phyloP scores from a whole-genome alignment of 2,888 invertebrate species.

The Heliconius hortense region DNA sequence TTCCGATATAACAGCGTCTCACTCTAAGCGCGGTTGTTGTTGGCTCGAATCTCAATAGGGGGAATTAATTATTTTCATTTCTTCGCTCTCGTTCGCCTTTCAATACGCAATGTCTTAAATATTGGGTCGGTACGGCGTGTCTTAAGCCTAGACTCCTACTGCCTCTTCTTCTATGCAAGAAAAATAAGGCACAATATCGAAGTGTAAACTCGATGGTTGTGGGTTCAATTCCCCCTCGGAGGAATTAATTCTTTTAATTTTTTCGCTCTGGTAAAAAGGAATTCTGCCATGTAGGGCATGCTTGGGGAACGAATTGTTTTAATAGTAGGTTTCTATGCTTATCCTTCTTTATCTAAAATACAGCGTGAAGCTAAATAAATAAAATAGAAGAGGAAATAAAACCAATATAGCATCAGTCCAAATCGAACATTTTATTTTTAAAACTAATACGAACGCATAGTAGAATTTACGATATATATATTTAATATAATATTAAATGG shows the following conservation, averaged over 20 bases:
- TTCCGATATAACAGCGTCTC: no score
- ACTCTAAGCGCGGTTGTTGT: no score
- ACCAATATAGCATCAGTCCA: constrained; percentile 51
- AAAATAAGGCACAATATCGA: no score
- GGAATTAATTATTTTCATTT: background rate
- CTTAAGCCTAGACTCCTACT: no score
- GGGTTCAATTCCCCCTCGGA: no score
- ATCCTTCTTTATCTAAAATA: background rate
- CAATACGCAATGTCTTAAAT: no score
- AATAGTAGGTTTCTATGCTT: background rate
- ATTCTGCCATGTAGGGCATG: background rate
- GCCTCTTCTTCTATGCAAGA: no score
- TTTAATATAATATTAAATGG: constrained; percentile 74
- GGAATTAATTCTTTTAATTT: background rate
- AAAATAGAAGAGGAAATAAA: constrained; percentile 40
- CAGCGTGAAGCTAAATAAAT: background rate
- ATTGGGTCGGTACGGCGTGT: no score
- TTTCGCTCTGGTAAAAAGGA: background rate
- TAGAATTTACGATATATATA: constrained; percentile 81
- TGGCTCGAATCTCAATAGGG: no score
- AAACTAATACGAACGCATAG: constrained; percentile 80
- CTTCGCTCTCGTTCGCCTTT: background rate
- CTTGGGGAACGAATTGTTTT: background rate
- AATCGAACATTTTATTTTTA: constrained; percentile 78
- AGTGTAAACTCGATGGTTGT: no score